phyloP scores from a whole-genome alignment of 2,797 vertebrate genomes.

The Taeniopygia guttata region DNA sequence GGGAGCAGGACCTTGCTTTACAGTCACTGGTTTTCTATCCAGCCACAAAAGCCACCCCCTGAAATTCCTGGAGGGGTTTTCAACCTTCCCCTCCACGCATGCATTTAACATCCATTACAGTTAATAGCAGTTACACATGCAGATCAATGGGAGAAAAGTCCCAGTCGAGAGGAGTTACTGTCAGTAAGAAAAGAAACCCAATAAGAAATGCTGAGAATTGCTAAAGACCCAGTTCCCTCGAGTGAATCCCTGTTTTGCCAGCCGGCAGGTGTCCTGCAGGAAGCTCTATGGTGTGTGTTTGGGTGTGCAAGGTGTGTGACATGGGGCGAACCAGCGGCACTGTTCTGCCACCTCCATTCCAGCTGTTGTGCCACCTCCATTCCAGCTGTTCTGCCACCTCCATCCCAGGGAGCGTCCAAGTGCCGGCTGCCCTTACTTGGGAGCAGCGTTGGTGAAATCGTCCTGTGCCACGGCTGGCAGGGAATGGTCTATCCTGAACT shows the following conservation, averaged over 20 bases:
- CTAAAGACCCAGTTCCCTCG: constrained; percentile 3
- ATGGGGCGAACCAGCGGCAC: background rate
- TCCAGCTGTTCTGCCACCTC: background rate
- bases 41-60: constrained; percentile 28
- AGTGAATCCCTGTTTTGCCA: background rate
- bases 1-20: background rate
- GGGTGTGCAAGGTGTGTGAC: background rate
- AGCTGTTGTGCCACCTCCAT: background rate
- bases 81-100: constrained; percentile 14
- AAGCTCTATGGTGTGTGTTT: constrained; percentile 22
- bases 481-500: constrained; percentile 58
- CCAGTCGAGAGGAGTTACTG: constrained; percentile 3
- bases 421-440: background rate
- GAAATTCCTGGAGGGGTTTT: constrained; percentile 46
- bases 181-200: constrained; percentile 54
- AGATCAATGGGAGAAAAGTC: constrained; percentile 36
- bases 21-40: background rate
- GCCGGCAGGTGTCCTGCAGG: background rate
- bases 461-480: background rate
- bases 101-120: constrained; percentile 51
- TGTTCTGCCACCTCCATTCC: background rate
- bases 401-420: background rate
- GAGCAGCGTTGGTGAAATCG: background rate
- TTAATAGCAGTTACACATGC: constrained; percentile 62
- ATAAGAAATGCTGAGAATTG: constrained; percentile 39